Percentiles rank a stretch among this genome's conserved stretches.
These are phyloP conservation scores for Maconellicoccus hirsutus DNA, from an alignment of 1,140 invertebrate genomes.

Conservation along the genomic window DNA sequence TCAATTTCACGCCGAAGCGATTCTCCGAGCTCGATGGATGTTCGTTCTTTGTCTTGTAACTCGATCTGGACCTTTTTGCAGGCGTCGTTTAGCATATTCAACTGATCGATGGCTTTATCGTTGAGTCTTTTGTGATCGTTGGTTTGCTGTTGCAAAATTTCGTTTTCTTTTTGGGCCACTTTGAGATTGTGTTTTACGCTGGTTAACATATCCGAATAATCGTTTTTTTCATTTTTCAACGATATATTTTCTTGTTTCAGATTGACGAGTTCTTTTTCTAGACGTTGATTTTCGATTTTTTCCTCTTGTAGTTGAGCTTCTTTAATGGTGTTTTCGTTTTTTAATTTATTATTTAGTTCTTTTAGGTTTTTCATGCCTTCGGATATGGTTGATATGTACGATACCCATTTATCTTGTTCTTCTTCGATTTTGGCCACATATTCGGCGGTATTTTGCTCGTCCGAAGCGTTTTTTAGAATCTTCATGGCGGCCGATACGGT, in stretches of 20 bases:
- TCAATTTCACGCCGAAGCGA: background rate
- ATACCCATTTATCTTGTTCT: background rate
- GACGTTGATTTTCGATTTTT: background rate
- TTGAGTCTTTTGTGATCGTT: background rate
- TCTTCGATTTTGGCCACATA: background rate
- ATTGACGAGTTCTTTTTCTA: background rate
- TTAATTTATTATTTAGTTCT: background rate
- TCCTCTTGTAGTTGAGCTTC: background rate
- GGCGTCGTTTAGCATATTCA: background rate
- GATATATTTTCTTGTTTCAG: background rate
- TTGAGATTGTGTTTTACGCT: background rate
- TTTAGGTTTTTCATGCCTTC: background rate
- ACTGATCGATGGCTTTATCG: background rate
- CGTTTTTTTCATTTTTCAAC: too few species aligned
- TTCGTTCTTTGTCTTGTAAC: background rate
- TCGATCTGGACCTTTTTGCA: background rate
- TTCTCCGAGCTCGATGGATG: background rate
- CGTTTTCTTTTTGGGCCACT: background rate
- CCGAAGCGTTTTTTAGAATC: background rate
- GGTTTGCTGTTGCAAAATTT: background rate
- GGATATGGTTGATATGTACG: background rate
- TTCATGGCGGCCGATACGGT: background rate
- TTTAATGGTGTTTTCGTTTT: background rate
- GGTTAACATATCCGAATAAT: background rate
- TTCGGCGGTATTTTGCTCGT: background rate